Conservation (phyloP, 2,888 invertebrate species). For the Lampropteryx suffumata region DNA sequence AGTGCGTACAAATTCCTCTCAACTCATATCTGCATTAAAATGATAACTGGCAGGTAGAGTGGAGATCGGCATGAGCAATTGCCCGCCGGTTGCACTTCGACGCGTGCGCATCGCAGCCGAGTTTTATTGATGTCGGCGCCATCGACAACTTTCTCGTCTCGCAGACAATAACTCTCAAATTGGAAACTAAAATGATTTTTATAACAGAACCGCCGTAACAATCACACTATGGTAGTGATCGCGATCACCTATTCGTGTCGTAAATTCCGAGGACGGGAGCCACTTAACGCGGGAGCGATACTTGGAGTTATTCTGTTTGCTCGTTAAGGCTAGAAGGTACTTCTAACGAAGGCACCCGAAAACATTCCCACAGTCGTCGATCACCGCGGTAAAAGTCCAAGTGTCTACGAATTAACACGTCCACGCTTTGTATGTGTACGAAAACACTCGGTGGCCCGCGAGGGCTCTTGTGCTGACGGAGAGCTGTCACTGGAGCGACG, state of each 20-base stretch:
- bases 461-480: conserved; percentile 77
- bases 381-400: conserved; percentile 77
- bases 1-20: conserved; percentile 44
- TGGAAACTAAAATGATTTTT: conserved; percentile 76
- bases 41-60: conserved; percentile 56
- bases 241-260: conserved; percentile 60
- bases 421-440: conserved; percentile 76
- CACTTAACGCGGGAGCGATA: conserved; percentile 78
- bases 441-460: conserved; percentile 77
- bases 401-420: conserved; percentile 83
- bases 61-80: conserved; percentile 61
- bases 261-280: conserved; percentile 70
- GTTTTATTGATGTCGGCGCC: conserved; percentile 80
- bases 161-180: conserved; percentile 78
- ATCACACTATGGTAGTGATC: conserved; percentile 55
- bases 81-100: conserved; percentile 41
- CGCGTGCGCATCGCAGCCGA: conserved; percentile 63
- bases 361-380: conserved; percentile 82
- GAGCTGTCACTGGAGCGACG: conserved; percentile 60
- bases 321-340: conserved; percentile 76
- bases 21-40: conserved; percentile 58
- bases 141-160: conserved; percentile 77
- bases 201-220: conserved; percentile 59
- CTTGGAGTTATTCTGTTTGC: conserved; percentile 76
- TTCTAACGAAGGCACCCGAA: conserved; percentile 78